These are phyloP conservation scores for Thripadectes ignobilis DNA, from an alignment of 2,797 vertebrate genomes.

Conservation along the genomic window DNA sequence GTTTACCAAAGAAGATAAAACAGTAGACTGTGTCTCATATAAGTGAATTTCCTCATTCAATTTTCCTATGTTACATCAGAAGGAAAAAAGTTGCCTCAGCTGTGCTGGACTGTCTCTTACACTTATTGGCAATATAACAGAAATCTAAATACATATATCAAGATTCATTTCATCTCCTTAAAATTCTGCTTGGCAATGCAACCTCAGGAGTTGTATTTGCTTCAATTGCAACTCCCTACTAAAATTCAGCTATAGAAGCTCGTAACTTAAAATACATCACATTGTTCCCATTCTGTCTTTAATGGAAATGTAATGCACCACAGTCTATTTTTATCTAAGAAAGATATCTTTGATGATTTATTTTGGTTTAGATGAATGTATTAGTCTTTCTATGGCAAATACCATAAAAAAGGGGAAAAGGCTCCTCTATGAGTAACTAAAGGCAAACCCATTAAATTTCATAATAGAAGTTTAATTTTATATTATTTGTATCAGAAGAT, in stretches of 20 bases:
- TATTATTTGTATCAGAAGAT: not conserved
- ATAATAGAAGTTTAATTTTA: not conserved
- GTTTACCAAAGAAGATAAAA: not conserved
- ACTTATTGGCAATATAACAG: slow-evolving; percentile 33
- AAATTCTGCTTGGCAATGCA: slow-evolving; percentile 45
- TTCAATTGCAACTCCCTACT: not conserved
- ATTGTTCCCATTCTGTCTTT: slow-evolving; percentile 53
- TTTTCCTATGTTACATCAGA: slow-evolving; percentile 20
- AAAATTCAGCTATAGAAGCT: not conserved
- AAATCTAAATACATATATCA: not conserved
- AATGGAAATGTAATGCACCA: slow-evolving; percentile 26
- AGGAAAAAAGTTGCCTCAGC: not conserved
- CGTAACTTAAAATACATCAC: slow-evolving; percentile 47
- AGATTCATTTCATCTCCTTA: slow-evolving; percentile 46
- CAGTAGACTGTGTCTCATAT: not conserved
- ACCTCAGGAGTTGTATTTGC: slow-evolving; percentile 32
- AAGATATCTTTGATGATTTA: slow-evolving; percentile 13
- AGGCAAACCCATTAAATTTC: not conserved
- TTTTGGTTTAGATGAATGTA: slow-evolving; percentile 9
- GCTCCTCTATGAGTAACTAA: not conserved
- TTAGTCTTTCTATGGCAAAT: not conserved
- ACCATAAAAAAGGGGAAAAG: not conserved
- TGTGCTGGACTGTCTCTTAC: not conserved
- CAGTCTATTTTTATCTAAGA: slow-evolving; percentile 28
- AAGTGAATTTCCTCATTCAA: not conserved